A percentile compares a stretch with the other conserved stretches of the same genome.
Conservation (phyloP, 2,113 vertebrate genomes). For the Aptenodytes forsteri region DNA sequence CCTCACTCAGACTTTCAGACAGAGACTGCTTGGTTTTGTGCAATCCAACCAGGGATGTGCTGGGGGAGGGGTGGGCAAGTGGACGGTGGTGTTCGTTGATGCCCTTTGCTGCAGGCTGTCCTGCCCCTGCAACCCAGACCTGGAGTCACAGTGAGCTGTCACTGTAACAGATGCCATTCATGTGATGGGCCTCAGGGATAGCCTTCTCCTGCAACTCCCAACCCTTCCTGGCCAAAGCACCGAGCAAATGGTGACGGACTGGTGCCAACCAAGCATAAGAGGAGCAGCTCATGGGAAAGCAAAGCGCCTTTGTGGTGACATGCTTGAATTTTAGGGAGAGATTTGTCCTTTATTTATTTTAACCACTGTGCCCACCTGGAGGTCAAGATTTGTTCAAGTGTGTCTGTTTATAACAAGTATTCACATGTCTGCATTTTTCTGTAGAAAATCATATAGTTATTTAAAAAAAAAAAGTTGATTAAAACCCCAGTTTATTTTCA, state of each 20-base stretch:
- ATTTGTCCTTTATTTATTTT: not conserved
- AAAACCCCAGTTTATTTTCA: not conserved
- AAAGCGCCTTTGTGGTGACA: not conserved
- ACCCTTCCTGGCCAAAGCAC: not conserved
- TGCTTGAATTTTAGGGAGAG: constrained; percentile 38
- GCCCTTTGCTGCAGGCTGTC: not conserved
- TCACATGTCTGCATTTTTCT: not conserved
- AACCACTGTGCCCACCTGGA: not conserved
- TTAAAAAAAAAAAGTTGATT: not conserved
- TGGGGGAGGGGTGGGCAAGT: not conserved
- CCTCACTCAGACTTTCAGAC: not conserved
- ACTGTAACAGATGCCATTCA: not conserved
- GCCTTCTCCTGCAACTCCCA: not conserved
- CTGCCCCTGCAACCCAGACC: not conserved
- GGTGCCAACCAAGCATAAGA: not conserved
- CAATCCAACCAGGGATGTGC: not conserved
- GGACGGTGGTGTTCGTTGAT: not conserved
- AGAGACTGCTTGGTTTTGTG: not conserved
- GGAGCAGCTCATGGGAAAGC: not conserved
- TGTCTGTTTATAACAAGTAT: not conserved
- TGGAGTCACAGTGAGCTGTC: not conserved
- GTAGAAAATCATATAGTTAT: not conserved
- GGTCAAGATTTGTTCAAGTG: not conserved
- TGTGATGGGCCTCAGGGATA: not conserved
- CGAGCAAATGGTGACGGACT: rapidly evolving